A percentile compares a stretch with the other conserved stretches of the same genome.
Conservation (phyloP, 2,888 invertebrate genomes). For the Ecliptopera silaceata region DNA sequence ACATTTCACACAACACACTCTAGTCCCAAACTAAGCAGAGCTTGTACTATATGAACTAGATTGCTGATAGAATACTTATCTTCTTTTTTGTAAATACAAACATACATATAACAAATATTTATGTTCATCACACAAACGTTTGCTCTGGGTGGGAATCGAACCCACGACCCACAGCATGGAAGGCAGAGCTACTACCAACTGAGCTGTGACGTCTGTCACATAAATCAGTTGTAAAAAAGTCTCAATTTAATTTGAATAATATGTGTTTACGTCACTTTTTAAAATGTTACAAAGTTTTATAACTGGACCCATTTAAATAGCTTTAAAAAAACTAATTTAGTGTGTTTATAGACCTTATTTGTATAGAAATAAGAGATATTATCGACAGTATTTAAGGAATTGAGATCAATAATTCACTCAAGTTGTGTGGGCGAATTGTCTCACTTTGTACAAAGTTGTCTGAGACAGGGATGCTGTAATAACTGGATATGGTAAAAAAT, state of each 20-base stretch:
- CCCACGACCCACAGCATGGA: too few relatives aligned
- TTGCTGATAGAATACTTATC: too few relatives aligned
- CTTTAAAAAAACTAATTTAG: neutral
- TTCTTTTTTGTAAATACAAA: too few relatives aligned
- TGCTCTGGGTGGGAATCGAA: too few relatives aligned
- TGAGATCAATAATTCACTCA: conserved; percentile 20
- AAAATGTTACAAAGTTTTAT: neutral
- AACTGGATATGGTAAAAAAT: neutral
- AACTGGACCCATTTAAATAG: conserved; percentile 1
- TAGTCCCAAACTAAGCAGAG: too few relatives aligned
- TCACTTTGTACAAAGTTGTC: conserved; percentile 48
- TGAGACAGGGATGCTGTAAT: conserved; percentile 36
- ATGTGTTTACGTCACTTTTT: conserved; percentile 9
- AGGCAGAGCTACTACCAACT: too few relatives aligned
- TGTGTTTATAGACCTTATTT: conserved; percentile 11
- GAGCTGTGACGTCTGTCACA: too few relatives aligned
- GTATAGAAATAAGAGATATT: conserved; percentile 5
- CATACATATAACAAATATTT: too few relatives aligned
- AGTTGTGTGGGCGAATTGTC: conserved; percentile 47
- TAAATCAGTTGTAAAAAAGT: too few relatives aligned
- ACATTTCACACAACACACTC: too few relatives aligned
- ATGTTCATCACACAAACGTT: too few relatives aligned
- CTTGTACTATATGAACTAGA: too few relatives aligned
- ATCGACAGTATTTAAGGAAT: conserved; percentile 11
- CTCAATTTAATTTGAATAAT: conserved; percentile 21